Percentiles rank a stretch among this genome's conserved stretches.
Conservation (phyloP, 2,113 vertebrate species). For the Hucho hucho region DNA sequence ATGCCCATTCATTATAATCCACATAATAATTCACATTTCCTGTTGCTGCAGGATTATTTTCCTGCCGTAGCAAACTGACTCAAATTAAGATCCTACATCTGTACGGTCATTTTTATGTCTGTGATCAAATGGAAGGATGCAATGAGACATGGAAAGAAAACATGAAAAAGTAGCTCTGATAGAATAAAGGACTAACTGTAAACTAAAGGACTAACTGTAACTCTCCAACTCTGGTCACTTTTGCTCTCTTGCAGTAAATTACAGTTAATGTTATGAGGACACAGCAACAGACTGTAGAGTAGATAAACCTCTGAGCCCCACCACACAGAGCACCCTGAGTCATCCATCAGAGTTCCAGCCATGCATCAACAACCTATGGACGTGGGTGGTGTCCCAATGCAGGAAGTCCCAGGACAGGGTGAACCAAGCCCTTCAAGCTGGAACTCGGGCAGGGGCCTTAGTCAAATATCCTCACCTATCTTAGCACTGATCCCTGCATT, state of each 20-base stretch:
- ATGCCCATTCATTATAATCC: no score
- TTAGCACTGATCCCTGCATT: neutral
- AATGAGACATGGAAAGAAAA: neutral
- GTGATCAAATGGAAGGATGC: neutral
- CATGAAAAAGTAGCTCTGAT: neutral
- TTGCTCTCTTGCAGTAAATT: constrained; percentile 52
- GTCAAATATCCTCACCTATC: neutral
- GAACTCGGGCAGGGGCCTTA: neutral
- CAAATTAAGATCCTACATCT: no score
- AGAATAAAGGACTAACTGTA: neutral
- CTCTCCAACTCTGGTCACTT: constrained; percentile 20
- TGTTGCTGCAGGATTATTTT: no score
- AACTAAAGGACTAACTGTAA: no score
- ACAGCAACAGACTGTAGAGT: constrained; percentile 39
- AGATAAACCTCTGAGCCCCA: constrained; percentile 39
- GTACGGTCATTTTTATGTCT: no score
- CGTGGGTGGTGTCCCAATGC: constrained; percentile 44
- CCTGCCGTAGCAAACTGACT: no score
- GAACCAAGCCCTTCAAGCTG: neutral
- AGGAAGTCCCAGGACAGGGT: constrained; percentile 20
- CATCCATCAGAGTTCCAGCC: constrained; percentile 61
- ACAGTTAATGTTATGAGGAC: constrained; percentile 41
- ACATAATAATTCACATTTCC: no score
- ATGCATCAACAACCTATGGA: constrained; percentile 45
- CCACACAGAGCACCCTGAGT: constrained; percentile 28